Base-by-base conservation (phyloP, 2,888 invertebrate genomes). In the Heliconius ethilla region DNA sequence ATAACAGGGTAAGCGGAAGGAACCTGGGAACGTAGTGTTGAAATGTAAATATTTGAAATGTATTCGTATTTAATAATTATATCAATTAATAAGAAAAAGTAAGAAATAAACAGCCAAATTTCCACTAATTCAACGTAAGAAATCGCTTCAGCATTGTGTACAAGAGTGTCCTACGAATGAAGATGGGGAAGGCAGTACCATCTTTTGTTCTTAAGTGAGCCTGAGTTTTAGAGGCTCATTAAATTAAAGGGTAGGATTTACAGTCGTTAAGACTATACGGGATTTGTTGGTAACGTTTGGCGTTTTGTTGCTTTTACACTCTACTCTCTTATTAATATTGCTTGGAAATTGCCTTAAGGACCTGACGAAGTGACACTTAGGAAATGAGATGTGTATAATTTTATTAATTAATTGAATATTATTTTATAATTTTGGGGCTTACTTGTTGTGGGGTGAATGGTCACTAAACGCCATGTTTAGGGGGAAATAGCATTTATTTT, bases 171-270 rank as follows among this genome's bases (percentile, higher is more conserved):
- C 69, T 69, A 40, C 25, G 40, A 91, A 90, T 89, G 90, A 90
- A 91, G 91, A 89, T 86, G 84, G 84, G 84, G 84, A 83, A 80
- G 83, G 85, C 86, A 80, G 84, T 85, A 87, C 86, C 89, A 86
- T 85, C 88, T 89, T 91, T 92, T 93, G 92, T 93, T 90, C 88
- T 84, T 84, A 83, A 85, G 85, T 83, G 85, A 85, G 89, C 85
- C 91, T 92, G 92, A 90, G 88, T 92, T 92, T 92, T 90, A 92
- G 90, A 89, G 51, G 90, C 91, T 92, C 92, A 91, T 93, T 93
- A 92, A 90, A 90, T 91, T 89, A 91, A 89, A 89, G 86, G 87
- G 87, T 87, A 86, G 86, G 89, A 88, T 90, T 91, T 89, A 88
- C 88, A 90, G 88, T 90, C 89, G 87, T 89, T 89, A 87, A 81